phyloP scores from a whole-genome alignment of 2,797 vertebrate genomes.

The Cirrhinus mrigala region DNA sequence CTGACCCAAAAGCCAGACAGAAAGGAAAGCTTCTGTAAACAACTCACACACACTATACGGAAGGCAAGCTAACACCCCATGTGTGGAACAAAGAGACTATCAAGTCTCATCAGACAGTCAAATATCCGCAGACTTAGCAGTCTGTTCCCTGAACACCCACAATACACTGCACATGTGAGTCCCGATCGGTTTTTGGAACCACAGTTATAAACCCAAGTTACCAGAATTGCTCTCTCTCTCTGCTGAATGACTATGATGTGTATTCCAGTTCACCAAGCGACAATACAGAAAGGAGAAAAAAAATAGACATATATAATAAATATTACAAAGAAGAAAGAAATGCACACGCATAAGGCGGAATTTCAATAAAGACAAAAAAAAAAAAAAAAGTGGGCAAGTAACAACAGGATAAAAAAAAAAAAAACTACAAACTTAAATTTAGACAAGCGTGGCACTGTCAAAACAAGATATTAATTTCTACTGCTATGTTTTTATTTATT shows the following conservation, averaged over 20 bases:
- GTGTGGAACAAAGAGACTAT: constrained; percentile 53
- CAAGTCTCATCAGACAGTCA: constrained; percentile 52
- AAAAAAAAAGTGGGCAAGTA: background rate
- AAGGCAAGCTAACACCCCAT: constrained; percentile 33
- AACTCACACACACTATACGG: constrained; percentile 37
- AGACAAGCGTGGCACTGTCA: background rate
- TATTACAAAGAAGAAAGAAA: background rate
- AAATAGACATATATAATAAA: background rate
- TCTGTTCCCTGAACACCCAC: constrained; percentile 28
- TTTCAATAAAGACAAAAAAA: background rate
- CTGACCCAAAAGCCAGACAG: constrained; percentile 43
- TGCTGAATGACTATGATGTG: background rate
- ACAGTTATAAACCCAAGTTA: constrained; percentile 43
- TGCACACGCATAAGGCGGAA: background rate
- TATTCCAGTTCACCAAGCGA: background rate
- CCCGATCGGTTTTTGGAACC: constrained; percentile 37
- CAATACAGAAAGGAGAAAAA: background rate
- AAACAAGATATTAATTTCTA: background rate
- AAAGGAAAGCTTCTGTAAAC: constrained; percentile 36
- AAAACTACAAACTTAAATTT: background rate
- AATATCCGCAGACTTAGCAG: constrained; percentile 43
- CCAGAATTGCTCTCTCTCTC: constrained; percentile 26
- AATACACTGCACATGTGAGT: constrained; percentile 34
- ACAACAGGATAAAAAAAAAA: background rate
- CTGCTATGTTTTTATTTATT: background rate